A percentile compares a stretch with the other conserved stretches of the same genome.
These are phyloP conservation scores for Tachina grossa DNA, from an alignment of 2,888 invertebrate species.

Conservation along the genomic window DNA sequence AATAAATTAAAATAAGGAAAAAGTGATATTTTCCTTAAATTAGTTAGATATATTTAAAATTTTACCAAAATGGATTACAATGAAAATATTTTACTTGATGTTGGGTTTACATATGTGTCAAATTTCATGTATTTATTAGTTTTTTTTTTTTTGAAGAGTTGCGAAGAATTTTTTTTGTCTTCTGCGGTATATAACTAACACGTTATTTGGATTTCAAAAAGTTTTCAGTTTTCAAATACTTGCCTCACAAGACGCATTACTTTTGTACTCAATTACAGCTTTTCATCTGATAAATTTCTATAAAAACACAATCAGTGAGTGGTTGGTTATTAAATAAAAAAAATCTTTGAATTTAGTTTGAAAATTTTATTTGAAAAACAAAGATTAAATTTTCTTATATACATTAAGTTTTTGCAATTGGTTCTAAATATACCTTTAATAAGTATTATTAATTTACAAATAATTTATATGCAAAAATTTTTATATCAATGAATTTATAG, in stretches of 20 bases:
- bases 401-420: constrained; percentile 57
- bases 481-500: constrained; percentile 43
- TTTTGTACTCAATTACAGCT: neutral
- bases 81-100: too few relatives aligned
- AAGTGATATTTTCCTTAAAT: too few relatives aligned
- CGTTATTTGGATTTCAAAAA: neutral
- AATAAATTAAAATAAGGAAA: too few relatives aligned
- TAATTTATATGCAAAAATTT: constrained; percentile 56
- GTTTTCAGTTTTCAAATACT: neutral
- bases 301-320: neutral
- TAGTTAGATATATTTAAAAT: too few relatives aligned
- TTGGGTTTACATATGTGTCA: too few relatives aligned
- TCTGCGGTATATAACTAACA: too few relatives aligned
- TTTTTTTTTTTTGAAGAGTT: too few relatives aligned
- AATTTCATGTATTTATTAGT: too few relatives aligned
- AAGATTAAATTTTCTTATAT: constrained; percentile 61
- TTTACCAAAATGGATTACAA: too few relatives aligned
- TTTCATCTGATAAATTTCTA: neutral
- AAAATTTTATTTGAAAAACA: constrained; percentile 69
- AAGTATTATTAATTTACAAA: constrained; percentile 63
- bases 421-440: constrained; percentile 52
- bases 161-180: too few relatives aligned
- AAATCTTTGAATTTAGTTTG: constrained; percentile 36
- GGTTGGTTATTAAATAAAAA: constrained; percentile 14
- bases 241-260: neutral